Percentiles rank a stretch among this genome's conserved stretches.
Evolutionary conservation across 2,888 invertebrate genomes (phyloP).

Genomic region (Andricus quercusramuli): DNA sequence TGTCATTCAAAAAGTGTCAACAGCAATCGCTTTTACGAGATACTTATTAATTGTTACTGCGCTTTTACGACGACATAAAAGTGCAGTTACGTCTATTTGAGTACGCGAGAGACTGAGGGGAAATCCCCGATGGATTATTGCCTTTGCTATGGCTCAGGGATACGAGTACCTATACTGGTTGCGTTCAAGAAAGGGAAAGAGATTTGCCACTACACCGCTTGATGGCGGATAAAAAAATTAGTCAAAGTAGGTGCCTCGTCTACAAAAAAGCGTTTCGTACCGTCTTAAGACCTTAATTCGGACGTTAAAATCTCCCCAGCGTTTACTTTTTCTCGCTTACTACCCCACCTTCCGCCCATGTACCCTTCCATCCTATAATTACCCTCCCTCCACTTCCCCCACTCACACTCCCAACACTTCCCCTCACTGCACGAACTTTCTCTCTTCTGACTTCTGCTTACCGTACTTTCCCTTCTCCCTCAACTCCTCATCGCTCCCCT

Average conservation of each 20-base stretch:
- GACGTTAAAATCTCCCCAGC: no score
- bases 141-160: constrained; percentile 59
- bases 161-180: constrained; percentile 50
- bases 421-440: no score
- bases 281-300: no score
- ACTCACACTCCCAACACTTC: no score
- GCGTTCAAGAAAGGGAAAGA: constrained; percentile 20
- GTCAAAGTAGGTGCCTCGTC: no score
- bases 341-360: no score
- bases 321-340: no score
- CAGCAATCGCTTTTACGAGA: constrained; percentile 82
- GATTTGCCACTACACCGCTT: background rate
- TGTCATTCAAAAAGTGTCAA: constrained; percentile 81
- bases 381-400: no score
- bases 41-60: constrained; percentile 82
- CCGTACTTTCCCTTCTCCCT: fast-evolving
- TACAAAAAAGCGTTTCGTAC: no score
- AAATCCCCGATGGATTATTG: constrained; percentile 74
- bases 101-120: constrained; percentile 63
- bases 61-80: constrained; percentile 81
- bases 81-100: constrained; percentile 76
- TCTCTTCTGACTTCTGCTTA: no score
- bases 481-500: no score
- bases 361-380: no score
- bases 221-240: background rate